Conservation (phyloP, 2,888 invertebrate species). For the Nineta flava region DNA sequence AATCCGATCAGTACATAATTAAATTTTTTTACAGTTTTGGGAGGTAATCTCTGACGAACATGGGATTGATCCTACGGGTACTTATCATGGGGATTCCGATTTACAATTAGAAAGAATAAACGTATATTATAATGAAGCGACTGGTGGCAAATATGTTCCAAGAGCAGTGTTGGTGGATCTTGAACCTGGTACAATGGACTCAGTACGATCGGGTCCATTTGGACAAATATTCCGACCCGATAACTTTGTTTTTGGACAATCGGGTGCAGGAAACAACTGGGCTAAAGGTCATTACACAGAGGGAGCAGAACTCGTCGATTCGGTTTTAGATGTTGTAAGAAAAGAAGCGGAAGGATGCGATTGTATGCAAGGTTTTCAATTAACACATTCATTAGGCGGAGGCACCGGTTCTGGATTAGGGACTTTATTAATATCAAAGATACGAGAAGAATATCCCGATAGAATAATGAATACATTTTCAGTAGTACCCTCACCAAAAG, state of each 20-base stretch:
- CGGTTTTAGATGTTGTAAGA: constrained; percentile 66
- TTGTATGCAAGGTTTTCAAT: constrained; percentile 83
- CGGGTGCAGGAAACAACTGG: constrained; percentile 76
- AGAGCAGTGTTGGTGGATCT: constrained; percentile 84
- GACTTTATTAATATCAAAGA: constrained; percentile 87
- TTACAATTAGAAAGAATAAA: constrained; percentile 86
- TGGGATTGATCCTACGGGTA: constrained; percentile 81
- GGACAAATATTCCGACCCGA: constrained; percentile 89
- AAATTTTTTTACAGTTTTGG: constrained; percentile 54
- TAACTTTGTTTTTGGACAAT: constrained; percentile 86
- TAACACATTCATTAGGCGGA: constrained; percentile 88
- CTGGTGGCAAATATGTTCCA: constrained; percentile 86
- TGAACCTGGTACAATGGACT: constrained; percentile 96
- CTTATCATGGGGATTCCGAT: constrained; percentile 80
- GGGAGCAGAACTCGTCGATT: constrained; percentile 73
- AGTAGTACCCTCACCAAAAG: constrained; percentile 74
- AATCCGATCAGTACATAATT: not conserved
- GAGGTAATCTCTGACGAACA: constrained; percentile 93
- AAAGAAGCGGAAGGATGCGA: constrained; percentile 83
- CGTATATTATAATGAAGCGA: constrained; percentile 91
- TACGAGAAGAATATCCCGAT: constrained; percentile 94
- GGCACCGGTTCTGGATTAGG: constrained; percentile 96
- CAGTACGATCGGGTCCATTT: constrained; percentile 85
- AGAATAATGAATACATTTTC: constrained; percentile 97
- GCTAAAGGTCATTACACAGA: constrained; percentile 89